Evolutionary conservation across 2,888 invertebrate genomes (phyloP).

Genomic region (Alloplasta piceator): DNA sequence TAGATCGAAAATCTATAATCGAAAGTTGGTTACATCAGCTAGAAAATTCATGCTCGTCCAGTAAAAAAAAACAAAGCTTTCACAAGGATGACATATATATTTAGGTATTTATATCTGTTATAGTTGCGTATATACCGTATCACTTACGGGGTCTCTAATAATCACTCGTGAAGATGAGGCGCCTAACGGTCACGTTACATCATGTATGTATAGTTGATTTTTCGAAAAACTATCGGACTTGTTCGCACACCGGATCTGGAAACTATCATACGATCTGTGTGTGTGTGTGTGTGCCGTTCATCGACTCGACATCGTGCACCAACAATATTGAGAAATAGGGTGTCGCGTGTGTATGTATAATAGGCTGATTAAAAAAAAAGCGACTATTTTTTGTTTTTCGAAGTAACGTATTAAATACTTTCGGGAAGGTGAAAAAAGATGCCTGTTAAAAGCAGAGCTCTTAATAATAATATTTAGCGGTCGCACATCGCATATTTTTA

Average conservation of each 20-base stretch:
- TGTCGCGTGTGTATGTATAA: neutral
- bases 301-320: constrained; percentile 55
- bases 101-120: constrained; percentile 15
- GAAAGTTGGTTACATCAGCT: constrained; percentile 5
- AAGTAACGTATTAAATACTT: no score
- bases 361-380: no score
- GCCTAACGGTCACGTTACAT: constrained; percentile 69
- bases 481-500: no score
- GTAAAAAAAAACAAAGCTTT: constrained; percentile 19
- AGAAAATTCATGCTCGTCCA: constrained; percentile 17
- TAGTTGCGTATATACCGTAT: constrained; percentile 44
- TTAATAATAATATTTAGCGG: no score
- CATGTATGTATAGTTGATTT: constrained; percentile 64
- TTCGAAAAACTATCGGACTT: constrained; percentile 65
- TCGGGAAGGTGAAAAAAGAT: no score
- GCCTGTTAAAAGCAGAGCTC: no score
- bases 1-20: neutral
- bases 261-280: constrained; percentile 54
- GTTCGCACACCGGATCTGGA: constrained; percentile 66
- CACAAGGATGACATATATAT: constrained; percentile 1
- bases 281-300: constrained; percentile 55
- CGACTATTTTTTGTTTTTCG: no score
- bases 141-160: constrained; percentile 65
- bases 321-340: constrained; percentile 33
- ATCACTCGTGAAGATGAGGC: constrained; percentile 65